Evolutionary conservation across 2,113 vertebrate genomes (phyloP).

Genomic region (Macroglossus sobrinus): DNA sequence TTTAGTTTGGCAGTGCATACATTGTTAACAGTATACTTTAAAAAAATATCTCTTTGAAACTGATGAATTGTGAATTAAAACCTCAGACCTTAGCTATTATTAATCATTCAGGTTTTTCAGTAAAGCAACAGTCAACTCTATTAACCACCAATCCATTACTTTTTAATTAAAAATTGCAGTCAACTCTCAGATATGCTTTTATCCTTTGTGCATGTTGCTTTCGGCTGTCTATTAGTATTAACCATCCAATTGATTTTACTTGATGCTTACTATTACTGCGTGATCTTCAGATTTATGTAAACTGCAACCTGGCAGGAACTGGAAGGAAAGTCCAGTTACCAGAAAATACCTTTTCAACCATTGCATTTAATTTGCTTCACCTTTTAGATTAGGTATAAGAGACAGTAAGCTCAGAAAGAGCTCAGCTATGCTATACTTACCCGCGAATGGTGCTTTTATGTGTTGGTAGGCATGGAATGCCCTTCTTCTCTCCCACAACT

Average conservation of each 20-base stretch:
- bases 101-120: not conserved
- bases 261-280: not conserved
- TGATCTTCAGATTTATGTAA: slow-evolving; percentile 31
- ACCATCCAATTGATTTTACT: not conserved
- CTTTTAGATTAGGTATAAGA: not conserved
- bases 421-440: not conserved
- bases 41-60: slow-evolving; percentile 34
- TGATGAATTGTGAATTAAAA: slow-evolving; percentile 23
- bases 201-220: not conserved
- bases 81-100: not conserved
- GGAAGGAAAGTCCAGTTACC: not conserved
- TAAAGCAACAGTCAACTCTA: not conserved
- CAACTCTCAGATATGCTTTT: not conserved
- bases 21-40: not conserved
- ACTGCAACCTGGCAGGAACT: not conserved
- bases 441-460: not conserved
- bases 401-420: not conserved
- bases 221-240: slow-evolving; percentile 8
- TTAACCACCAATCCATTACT: not conserved
- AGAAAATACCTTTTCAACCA: slow-evolving; percentile 11
- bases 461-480: not conserved
- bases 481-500: not conserved
- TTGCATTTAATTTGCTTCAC: not conserved
- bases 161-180: slow-evolving; percentile 32
- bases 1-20: slow-evolving; percentile 3